phyloP scores from a whole-genome alignment of 2,888 invertebrate species.

The Hypomecis atomaria region DNA sequence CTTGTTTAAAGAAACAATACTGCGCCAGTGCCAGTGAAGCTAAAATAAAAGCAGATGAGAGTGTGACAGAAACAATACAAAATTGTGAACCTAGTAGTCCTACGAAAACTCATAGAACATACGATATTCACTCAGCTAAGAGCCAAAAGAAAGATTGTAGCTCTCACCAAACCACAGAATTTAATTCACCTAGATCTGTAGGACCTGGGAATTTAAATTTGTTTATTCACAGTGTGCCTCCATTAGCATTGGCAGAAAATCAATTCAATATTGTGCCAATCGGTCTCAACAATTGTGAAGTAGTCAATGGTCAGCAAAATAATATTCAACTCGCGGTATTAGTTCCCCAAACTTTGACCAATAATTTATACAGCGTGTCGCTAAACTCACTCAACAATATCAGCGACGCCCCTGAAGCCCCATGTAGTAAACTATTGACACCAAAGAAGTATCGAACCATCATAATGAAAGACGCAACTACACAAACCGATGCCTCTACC shows the following conservation, averaged over 20 bases:
- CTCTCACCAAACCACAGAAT: constrained; percentile 74
- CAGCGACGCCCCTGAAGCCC: constrained; percentile 62
- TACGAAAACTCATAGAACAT: constrained; percentile 73
- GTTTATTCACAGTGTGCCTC: constrained; percentile 76
- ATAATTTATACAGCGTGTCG: constrained; percentile 75
- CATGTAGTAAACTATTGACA: constrained; percentile 65
- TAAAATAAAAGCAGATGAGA: constrained; percentile 56
- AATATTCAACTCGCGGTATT: constrained; percentile 86
- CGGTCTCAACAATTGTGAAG: constrained; percentile 71
- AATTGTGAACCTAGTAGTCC: constrained; percentile 63
- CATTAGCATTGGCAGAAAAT: constrained; percentile 71
- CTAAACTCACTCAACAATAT: constrained; percentile 70
- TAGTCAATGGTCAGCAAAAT: constrained; percentile 71
- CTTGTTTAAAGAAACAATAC: constrained; percentile 60
- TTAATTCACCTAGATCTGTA: constrained; percentile 75
- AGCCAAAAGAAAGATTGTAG: constrained; percentile 69
- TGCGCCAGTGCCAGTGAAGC: constrained; percentile 46
- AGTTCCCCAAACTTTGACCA: constrained; percentile 80
- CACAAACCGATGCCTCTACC: constrained; percentile 86
- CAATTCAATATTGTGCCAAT: constrained; percentile 79
- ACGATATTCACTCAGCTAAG: constrained; percentile 73
- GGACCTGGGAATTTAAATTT: constrained; percentile 74
- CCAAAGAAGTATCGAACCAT: constrained; percentile 79
- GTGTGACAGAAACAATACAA: constrained; percentile 48
- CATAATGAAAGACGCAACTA: constrained; percentile 85